These are phyloP conservation scores for Propithecus coquereli DNA, from an alignment of 2,113 vertebrate genomes.

Conservation along the genomic window DNA sequence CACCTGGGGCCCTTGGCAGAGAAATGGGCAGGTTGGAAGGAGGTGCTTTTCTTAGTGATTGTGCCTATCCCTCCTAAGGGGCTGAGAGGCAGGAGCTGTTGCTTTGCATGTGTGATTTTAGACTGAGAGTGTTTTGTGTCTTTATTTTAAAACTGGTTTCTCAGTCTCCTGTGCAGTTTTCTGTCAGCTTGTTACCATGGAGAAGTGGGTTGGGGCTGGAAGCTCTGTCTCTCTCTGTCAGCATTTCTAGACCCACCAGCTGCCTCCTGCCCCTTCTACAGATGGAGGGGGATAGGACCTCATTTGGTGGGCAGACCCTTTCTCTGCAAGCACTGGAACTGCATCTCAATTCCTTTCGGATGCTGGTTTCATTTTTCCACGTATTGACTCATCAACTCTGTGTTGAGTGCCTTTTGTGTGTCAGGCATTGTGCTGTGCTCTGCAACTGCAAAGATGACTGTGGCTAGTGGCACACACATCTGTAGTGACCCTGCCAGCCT, in stretches of 20 bases:
- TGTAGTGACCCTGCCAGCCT: neutral
- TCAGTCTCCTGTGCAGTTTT: slow-evolving; percentile 38
- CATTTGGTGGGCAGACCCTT: neutral
- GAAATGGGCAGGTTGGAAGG: neutral
- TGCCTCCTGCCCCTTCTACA: slow-evolving; percentile 37
- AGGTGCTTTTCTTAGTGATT: neutral
- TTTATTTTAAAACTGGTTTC: slow-evolving; percentile 60
- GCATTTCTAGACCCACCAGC: slow-evolving; percentile 60
- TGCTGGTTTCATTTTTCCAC: neutral
- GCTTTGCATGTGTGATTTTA: slow-evolving; percentile 38
- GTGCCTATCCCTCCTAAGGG: neutral
- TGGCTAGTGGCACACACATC: neutral
- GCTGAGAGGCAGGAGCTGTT: neutral
- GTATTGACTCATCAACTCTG: neutral
- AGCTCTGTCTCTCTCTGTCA: slow-evolving; percentile 57
- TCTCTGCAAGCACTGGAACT: neutral
- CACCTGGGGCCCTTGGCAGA: neutral
- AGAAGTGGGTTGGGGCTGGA: slow-evolving; percentile 52
- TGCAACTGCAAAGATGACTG: neutral
- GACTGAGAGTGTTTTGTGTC: slow-evolving; percentile 41
- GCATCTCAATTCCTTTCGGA: neutral
- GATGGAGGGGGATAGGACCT: neutral
- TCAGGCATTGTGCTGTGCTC: neutral
- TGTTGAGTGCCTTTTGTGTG: neutral
- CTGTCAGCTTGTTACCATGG: slow-evolving; percentile 68